Conservation (phyloP, 2,797 vertebrate genomes). For the Crypturellus tataupa region DNA sequence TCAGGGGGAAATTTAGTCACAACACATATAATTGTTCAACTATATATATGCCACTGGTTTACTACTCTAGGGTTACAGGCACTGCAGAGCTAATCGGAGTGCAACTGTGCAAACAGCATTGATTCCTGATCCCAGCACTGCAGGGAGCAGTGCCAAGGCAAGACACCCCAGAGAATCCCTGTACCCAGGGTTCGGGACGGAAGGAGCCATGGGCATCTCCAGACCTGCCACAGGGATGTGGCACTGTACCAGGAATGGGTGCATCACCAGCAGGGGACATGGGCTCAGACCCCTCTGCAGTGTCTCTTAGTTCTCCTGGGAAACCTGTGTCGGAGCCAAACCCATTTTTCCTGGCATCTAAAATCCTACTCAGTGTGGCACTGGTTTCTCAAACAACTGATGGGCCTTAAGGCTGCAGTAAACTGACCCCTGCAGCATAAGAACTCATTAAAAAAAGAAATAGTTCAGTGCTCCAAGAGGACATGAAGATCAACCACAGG, state of each 20-base stretch:
- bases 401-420: neutral
- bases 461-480: neutral
- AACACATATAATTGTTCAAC: constrained; percentile 86
- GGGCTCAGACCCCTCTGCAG: neutral
- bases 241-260: fast-evolving
- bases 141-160: neutral
- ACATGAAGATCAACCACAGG: neutral
- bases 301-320: neutral
- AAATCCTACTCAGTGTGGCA: neutral
- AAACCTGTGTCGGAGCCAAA: neutral
- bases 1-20: constrained; percentile 86
- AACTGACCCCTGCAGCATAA: neutral
- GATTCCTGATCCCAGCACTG: neutral
- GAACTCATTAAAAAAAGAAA: neutral
- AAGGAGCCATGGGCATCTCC: neutral
- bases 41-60: constrained; percentile 77
- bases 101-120: constrained; percentile 63
- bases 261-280: fast-evolving
- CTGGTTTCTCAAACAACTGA: neutral
- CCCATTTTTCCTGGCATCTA: neutral
- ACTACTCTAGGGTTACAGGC: constrained; percentile 47
- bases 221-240: neutral
- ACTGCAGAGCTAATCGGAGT: constrained; percentile 34
- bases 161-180: neutral
- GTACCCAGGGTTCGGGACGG: neutral